phyloP scores from a whole-genome alignment of 2,888 invertebrate species.

The Xiphydria camelus region DNA sequence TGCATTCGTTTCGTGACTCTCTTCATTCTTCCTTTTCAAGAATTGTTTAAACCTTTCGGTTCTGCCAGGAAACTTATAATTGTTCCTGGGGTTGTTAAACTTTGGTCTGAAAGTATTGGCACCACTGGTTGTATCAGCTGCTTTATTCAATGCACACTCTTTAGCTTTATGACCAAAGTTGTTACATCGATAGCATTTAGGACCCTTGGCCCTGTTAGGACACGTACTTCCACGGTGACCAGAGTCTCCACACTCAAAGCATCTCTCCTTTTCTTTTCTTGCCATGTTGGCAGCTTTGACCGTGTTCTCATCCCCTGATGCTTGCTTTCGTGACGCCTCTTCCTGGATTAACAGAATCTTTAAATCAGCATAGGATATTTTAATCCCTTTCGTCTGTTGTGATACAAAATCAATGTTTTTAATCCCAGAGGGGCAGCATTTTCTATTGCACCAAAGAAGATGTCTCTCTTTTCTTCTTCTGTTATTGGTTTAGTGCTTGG shows the following conservation, averaged over 20 bases:
- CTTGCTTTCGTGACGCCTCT: conserved; percentile 2
- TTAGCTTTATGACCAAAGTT: conserved; percentile 1
- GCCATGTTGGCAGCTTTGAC: no score
- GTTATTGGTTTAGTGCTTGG: background rate
- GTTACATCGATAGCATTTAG: background rate
- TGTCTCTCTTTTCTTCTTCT: conserved; percentile 9
- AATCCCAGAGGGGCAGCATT: conserved; percentile 1
- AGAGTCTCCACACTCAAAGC: no score
- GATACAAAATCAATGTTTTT: no score
- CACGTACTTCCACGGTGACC: no score
- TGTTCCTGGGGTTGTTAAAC: background rate
- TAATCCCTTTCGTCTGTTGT: no score
- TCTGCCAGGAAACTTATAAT: background rate
- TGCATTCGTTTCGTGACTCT: no score
- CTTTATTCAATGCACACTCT: no score
- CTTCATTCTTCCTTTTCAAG: no score
- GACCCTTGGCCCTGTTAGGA: no score
- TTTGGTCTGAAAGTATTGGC: background rate
- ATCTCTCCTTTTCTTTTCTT: no score
- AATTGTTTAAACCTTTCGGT: background rate
- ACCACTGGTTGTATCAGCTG: no score
- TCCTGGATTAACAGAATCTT: background rate
- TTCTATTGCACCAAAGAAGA: conserved; percentile 5
- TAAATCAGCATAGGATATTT: background rate
- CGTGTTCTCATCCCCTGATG: no score